These are phyloP conservation scores for Heliconius erato DNA, from an alignment of 2,888 invertebrate species.

Conservation along the genomic window DNA sequence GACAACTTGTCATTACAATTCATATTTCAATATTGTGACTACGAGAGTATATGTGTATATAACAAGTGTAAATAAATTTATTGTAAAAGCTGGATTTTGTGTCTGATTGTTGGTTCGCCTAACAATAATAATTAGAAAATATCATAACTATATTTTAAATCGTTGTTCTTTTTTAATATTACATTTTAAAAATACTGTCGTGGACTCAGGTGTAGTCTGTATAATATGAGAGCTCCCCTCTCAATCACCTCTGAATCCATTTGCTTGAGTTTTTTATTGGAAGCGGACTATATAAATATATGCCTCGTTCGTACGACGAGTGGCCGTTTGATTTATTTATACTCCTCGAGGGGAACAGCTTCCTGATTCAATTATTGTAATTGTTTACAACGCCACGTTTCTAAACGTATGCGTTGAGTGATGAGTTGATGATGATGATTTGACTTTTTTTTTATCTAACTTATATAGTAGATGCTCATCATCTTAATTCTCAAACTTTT, in stretches of 20 bases:
- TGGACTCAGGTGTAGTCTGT: slow-evolving; percentile 61
- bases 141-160: neutral
- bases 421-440: slow-evolving; percentile 52
- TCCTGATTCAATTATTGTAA: slow-evolving; percentile 81
- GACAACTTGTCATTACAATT: no score
- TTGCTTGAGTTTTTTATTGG: slow-evolving; percentile 60
- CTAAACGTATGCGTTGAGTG: slow-evolving; percentile 54
- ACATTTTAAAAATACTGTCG: slow-evolving; percentile 32
- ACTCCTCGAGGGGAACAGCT: slow-evolving; percentile 68
- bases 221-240: slow-evolving; percentile 44
- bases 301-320: slow-evolving; percentile 60
- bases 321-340: slow-evolving; percentile 75
- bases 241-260: slow-evolving; percentile 51
- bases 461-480: neutral
- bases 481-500: neutral
- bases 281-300: slow-evolving; percentile 69
- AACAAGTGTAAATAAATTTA: no score
- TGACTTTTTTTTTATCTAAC: slow-evolving; percentile 33
- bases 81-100: no score
- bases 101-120: no score
- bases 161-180: neutral
- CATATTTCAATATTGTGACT: no score
- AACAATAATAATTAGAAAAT: neutral
- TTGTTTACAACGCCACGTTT: slow-evolving; percentile 60
- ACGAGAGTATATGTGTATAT: no score